These are phyloP conservation scores for Gracilinanus agilis DNA, from an alignment of 2,113 vertebrate genomes.

Conservation along the genomic window DNA sequence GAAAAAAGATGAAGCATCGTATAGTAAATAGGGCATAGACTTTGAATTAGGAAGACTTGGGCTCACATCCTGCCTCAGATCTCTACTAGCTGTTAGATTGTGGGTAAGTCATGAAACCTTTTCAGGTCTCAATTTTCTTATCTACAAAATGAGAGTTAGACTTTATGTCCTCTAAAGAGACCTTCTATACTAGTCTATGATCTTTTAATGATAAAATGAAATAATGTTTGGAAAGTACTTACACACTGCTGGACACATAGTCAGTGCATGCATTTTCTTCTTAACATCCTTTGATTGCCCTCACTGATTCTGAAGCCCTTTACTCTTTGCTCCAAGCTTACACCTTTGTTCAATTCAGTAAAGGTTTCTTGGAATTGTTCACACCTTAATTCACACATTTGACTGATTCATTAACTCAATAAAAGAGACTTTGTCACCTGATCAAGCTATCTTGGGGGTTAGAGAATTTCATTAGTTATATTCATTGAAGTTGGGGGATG, in stretches of 20 bases:
- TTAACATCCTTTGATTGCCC: not conserved
- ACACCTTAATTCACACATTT: not conserved
- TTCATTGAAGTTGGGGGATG: not conserved
- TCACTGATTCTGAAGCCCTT: not conserved
- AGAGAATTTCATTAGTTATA: not conserved
- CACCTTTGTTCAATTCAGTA: not conserved
- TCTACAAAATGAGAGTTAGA: not conserved
- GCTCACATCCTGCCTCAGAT: not conserved
- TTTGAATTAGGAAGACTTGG: not conserved
- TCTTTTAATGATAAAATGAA: not conserved
- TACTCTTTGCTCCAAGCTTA: not conserved
- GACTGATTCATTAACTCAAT: not conserved
- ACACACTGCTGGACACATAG: not conserved
- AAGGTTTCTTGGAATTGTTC: not conserved
- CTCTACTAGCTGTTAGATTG: not conserved
- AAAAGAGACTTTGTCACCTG: not conserved
- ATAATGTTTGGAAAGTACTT: not conserved
- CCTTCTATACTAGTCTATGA: not conserved
- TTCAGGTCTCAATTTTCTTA: too few relatives aligned
- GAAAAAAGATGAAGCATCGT: not conserved
- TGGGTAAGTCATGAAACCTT: not conserved
- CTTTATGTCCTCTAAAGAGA: not conserved
- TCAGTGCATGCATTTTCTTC: not conserved
- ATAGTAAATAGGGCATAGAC: not conserved
- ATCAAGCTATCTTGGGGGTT: not conserved